Evolutionary conservation across 2,113 vertebrate species (phyloP).

Genomic region (Fulica atra): DNA sequence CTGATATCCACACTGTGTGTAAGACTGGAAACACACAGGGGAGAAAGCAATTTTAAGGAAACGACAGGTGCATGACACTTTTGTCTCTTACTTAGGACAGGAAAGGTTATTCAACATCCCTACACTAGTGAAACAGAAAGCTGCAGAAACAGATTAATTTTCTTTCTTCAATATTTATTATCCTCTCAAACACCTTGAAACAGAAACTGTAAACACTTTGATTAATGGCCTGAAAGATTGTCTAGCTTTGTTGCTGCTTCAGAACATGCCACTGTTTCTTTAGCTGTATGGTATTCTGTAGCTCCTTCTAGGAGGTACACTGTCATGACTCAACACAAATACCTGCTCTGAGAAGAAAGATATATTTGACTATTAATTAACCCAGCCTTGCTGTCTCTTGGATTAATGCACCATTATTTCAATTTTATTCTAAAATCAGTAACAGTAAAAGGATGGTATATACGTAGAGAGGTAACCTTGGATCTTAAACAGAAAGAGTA

Average conservation of each 20-base stretch:
- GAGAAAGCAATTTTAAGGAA: background rate
- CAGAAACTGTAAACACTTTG: background rate
- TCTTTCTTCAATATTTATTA: background rate
- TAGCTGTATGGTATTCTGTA: background rate
- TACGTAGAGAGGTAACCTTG: background rate
- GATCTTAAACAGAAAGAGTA: background rate
- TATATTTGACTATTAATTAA: background rate
- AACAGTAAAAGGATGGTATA: background rate
- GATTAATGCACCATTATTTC: background rate
- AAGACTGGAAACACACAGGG: background rate
- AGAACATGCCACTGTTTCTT: background rate
- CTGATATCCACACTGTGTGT: background rate
- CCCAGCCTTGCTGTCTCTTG: background rate
- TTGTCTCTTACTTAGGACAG: background rate
- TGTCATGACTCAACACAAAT: background rate
- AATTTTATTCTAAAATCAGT: background rate
- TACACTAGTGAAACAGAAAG: background rate
- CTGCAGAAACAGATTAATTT: background rate
- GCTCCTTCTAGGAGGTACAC: background rate
- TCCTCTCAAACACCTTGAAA: background rate
- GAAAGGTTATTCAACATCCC: background rate
- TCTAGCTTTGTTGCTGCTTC: background rate
- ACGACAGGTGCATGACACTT: background rate
- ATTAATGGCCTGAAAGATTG: background rate
- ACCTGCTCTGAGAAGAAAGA: background rate